Percentiles rank a stretch among this genome's conserved stretches.
phyloP scores from a whole-genome alignment of 1,140 invertebrate species.

The Drosophila ironensis region DNA sequence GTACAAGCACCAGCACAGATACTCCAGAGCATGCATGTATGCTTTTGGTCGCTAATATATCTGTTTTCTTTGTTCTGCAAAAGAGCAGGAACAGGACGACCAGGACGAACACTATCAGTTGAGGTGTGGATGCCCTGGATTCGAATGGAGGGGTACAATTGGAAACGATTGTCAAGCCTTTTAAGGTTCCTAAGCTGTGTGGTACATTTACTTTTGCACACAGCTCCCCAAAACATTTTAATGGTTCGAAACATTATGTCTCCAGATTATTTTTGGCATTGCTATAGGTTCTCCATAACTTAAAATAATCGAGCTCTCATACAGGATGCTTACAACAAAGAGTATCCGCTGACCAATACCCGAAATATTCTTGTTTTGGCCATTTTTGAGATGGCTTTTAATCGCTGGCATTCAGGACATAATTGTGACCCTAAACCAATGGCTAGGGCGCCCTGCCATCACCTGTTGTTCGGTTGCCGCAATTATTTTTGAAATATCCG shows the following conservation, averaged over 20 bases:
- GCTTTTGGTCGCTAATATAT: constrained; percentile 72
- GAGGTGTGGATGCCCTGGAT: constrained; percentile 6
- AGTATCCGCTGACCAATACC: too few species aligned
- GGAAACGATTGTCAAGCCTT: constrained; percentile 21
- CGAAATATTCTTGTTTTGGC: not conserved
- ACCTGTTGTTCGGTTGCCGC: constrained; percentile 16
- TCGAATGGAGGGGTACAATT: constrained; percentile 3
- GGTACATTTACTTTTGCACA: too few species aligned
- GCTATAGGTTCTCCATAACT: too few species aligned
- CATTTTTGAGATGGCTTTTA: not conserved
- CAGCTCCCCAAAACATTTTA: too few species aligned
- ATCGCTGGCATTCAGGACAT: constrained; percentile 21
- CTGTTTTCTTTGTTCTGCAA: constrained; percentile 68
- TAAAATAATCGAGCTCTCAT: too few species aligned
- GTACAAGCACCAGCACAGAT: constrained; percentile 2
- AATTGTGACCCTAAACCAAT: constrained; percentile 10
- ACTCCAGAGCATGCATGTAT: constrained; percentile 38
- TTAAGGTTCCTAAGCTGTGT: too few species aligned
- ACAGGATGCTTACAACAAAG: too few species aligned
- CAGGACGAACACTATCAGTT: not conserved
- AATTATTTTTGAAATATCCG: constrained; percentile 36
- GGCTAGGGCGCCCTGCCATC: not conserved
- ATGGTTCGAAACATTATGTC: too few species aligned
- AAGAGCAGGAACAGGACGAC: constrained; percentile 17
- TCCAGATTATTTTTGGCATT: too few species aligned